A percentile compares a stretch with the other conserved stretches of the same genome.
These are phyloP conservation scores for Aphis craccivora DNA, from an alignment of 1,140 invertebrate species.

Conservation along the genomic window DNA sequence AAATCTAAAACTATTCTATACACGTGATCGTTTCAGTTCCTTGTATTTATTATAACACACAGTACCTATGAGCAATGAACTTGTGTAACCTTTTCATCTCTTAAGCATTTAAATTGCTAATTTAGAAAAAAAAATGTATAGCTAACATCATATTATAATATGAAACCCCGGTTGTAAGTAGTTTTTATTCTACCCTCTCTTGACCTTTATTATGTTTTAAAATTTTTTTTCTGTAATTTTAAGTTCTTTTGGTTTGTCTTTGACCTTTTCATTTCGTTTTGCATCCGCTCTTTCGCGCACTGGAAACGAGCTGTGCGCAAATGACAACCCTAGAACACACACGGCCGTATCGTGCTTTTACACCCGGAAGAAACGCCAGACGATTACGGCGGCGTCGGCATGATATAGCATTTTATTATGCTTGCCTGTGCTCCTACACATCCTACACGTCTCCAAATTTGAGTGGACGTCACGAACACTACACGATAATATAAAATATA, in stretches of 20 bases:
- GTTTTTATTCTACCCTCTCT: neutral
- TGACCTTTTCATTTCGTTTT: neutral
- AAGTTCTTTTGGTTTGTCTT: neutral
- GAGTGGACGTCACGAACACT: neutral
- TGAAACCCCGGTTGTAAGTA: neutral
- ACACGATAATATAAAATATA: neutral
- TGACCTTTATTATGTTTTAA: neutral
- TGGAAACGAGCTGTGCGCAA: neutral
- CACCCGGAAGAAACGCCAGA: neutral
- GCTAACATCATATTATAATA: neutral
- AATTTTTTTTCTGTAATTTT: neutral
- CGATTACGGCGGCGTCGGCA: neutral
- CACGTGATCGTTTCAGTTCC: neutral
- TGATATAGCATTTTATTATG: slow-evolving; percentile 18
- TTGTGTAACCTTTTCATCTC: neutral
- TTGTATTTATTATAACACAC: neutral
- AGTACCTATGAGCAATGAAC: neutral
- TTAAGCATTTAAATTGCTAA: neutral
- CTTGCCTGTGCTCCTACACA: neutral
- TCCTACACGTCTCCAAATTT: neutral
- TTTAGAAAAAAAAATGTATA: neutral
- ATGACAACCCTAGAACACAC: neutral
- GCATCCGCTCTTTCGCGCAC: neutral
- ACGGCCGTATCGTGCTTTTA: neutral
- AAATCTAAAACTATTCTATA: neutral